Conservation (phyloP, 2,797 vertebrate genomes). For the Pagetopsis macropterus region DNA sequence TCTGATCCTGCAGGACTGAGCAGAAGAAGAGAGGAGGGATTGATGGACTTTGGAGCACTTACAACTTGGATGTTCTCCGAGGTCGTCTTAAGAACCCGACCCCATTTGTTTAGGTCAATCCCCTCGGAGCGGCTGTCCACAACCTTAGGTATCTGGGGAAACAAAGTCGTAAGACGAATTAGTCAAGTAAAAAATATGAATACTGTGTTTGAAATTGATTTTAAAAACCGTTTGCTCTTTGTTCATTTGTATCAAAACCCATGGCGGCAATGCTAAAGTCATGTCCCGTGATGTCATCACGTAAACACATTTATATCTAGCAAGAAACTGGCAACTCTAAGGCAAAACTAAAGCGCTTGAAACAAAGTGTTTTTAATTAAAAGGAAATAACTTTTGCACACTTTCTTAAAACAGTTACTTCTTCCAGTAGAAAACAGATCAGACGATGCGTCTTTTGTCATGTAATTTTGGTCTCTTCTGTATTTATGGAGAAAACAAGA, state of each 20-base stretch:
- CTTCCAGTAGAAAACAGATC: constrained; percentile 11
- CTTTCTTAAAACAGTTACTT: neutral
- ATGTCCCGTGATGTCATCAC: constrained; percentile 24
- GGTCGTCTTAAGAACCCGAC: constrained; percentile 81
- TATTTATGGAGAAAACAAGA: neutral
- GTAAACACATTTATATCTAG: constrained; percentile 8
- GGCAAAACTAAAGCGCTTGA: neutral
- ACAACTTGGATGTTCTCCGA: constrained; percentile 88
- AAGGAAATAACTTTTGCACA: constrained; percentile 2
- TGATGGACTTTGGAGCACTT: constrained; percentile 59
- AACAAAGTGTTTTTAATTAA: neutral
- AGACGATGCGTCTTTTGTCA: neutral
- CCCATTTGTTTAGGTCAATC: constrained; percentile 89
- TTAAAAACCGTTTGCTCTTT: constrained; percentile 34
- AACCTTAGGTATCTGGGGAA: constrained; percentile 89
- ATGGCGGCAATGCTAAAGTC: neutral
- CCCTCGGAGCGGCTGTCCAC: constrained; percentile 85
- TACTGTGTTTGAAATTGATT: constrained; percentile 1
- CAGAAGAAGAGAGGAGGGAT: constrained; percentile 25
- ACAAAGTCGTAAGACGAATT: constrained; percentile 36
- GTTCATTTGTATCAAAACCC: constrained; percentile 7
- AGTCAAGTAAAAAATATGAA: neutral
- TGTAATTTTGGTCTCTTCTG: neutral
- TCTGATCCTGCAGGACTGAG: constrained; percentile 49
- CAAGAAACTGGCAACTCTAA: neutral